Conservation (phyloP, 2,888 invertebrate species). For the Hemithea aestivaria region DNA sequence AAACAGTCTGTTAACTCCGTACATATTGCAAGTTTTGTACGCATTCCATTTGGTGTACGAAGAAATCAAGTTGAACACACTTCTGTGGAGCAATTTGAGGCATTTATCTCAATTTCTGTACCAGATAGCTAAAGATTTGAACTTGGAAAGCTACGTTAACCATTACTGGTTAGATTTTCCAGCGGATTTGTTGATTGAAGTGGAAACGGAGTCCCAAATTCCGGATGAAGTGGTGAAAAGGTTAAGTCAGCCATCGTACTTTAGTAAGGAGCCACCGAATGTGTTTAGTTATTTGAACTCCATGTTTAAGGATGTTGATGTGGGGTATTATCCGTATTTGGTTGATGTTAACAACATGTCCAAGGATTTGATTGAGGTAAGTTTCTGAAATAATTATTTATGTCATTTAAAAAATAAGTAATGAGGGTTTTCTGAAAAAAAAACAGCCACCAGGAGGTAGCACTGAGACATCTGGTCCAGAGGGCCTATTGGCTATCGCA, state of each 20-base stretch:
- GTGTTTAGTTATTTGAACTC: slow-evolving; percentile 85
- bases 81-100: slow-evolving; percentile 83
- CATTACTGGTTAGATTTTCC: slow-evolving; percentile 95
- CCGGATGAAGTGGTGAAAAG: slow-evolving; percentile 77
- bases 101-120: slow-evolving; percentile 85
- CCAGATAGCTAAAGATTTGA: slow-evolving; percentile 87
- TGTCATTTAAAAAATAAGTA: no score
- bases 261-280: slow-evolving; percentile 82
- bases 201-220: slow-evolving; percentile 70
- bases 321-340: slow-evolving; percentile 84
- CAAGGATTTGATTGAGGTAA: slow-evolving; percentile 86
- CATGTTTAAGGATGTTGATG: slow-evolving; percentile 77
- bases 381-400: no score
- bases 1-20: slow-evolving; percentile 84
- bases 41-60: slow-evolving; percentile 94
- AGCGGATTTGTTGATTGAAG: slow-evolving; percentile 67
- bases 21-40: slow-evolving; percentile 86
- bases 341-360: slow-evolving; percentile 85
- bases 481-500: no score
- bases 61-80: slow-evolving; percentile 90
- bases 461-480: no score
- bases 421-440: no score
- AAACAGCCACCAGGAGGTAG: no score
- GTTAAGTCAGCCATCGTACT: slow-evolving; percentile 80
- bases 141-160: slow-evolving; percentile 83